Evolutionary conservation across 2,797 vertebrate species (phyloP).

Genomic region (Hippoglossus hippoglossus): DNA sequence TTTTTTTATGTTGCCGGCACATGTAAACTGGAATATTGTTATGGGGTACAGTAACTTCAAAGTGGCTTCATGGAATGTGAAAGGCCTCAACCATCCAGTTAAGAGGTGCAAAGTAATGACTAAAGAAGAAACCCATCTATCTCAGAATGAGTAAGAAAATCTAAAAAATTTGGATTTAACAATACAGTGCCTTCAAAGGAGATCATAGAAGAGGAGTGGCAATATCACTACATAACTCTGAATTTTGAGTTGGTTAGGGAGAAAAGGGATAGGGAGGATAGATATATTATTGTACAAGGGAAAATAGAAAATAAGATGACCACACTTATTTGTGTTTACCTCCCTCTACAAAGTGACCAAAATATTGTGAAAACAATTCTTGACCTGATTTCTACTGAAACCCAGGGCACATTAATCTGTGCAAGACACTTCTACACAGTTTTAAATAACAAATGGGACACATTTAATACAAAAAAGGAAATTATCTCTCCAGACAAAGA

Average conservation of each 20-base stretch:
- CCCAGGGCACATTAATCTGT: not conserved
- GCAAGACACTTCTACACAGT: slow-evolving; percentile 1
- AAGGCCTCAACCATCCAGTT: not conserved
- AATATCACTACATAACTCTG: not conserved
- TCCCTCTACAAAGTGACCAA: not conserved
- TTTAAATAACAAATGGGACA: not conserved
- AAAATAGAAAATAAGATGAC: not conserved
- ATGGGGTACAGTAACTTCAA: not conserved
- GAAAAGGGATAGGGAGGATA: not conserved
- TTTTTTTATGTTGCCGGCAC: not conserved
- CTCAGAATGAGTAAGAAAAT: not conserved
- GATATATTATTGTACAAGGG: not conserved
- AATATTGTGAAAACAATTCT: not conserved
- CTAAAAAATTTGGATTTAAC: not conserved
- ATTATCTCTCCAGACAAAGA: not conserved
- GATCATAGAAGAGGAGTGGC: not conserved
- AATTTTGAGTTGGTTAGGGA: not conserved
- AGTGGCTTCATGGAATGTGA: not conserved
- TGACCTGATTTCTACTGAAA: not conserved
- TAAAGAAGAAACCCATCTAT: not conserved
- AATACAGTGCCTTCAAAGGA: not conserved
- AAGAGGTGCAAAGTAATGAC: not conserved
- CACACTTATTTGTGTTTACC: not conserved
- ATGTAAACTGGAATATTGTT: not conserved
- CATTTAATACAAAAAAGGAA: not conserved